phyloP scores from a whole-genome alignment of 2,888 invertebrate species.

The Junonia oenone region DNA sequence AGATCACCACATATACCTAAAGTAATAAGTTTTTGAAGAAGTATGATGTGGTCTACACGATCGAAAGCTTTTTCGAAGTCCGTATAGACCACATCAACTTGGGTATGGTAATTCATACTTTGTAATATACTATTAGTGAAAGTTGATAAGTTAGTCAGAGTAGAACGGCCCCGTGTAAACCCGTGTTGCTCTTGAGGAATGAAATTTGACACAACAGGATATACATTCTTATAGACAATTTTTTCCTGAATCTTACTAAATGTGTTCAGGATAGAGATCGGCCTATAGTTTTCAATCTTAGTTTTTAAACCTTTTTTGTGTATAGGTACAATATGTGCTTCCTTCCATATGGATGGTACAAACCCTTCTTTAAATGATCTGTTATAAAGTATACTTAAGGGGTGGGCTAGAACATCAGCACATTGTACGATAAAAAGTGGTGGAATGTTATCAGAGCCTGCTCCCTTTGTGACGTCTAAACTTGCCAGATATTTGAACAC shows the following conservation, averaged over 20 bases:
- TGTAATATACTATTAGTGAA: neutral
- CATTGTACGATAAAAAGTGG: slow-evolving; percentile 1
- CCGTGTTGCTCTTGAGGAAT: neutral
- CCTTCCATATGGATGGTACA: slow-evolving; percentile 10
- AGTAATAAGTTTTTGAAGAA: neutral
- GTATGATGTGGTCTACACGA: neutral
- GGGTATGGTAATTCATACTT: neutral
- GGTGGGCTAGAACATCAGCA: neutral
- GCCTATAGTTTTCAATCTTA: slow-evolving; percentile 9
- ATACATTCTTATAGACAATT: neutral
- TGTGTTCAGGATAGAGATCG: slow-evolving; percentile 7
- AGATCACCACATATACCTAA: neutral
- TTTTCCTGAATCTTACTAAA: neutral
- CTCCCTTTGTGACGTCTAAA: neutral
- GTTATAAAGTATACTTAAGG: neutral
- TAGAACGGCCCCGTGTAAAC: neutral
- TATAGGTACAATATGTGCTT: slow-evolving; percentile 6
- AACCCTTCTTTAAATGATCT: neutral
- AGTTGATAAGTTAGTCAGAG: too few relatives aligned
- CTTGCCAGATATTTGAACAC: neutral
- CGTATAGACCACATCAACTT: neutral
- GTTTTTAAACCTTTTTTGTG: slow-evolving; percentile 13
- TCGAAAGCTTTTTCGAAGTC: neutral
- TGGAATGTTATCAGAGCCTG: slow-evolving; percentile 1
- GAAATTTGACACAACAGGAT: neutral